Evolutionary conservation across 1,140 invertebrate genomes (phyloP), one percentile per base, ranked within the genome.

Genomic region (Ditylenchus dipsaci): DNA sequence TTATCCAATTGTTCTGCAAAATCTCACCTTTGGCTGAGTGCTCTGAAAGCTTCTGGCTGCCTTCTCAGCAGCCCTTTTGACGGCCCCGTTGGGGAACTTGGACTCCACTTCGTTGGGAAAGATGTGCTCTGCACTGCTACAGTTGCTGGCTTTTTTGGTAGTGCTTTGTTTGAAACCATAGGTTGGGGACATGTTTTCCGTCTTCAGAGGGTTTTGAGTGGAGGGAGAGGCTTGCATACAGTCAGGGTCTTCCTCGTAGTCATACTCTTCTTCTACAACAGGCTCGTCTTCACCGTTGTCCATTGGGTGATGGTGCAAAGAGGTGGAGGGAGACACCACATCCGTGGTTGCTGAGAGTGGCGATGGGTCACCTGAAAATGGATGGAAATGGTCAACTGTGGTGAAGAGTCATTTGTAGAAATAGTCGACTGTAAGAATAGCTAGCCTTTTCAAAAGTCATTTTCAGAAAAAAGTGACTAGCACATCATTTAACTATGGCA

Each of bases 21-120:
- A n/a, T n/a, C n/a, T 59, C 13, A 82, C 79, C 68, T 82, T 82
- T 23, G 80, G 80, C 53, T 82, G 80, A 11, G 81, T 83, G 58
- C 71, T 73, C 47, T 83, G 79, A 58, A 82, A 83, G 47, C 69
- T 76, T 26, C 80, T 63, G 42, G 79, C 75, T 8, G 81, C 81
- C 59, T 82, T 82, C 30, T 82, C 80, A 1, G 80, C 80, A 9
- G 80, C 80, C 68, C 80, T 65, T 47, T 74, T 69, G 21, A 82
- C 79, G 13, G 80, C 80, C 21, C 80, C 80, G 45, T 81, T 77
- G 11, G 81, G 81, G 38, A 82, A 83, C 27, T 70, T 73, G 9
- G 65, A 58, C 61, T 82, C 79, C 23, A 76, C 65, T n/a, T 58
- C 43, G 21, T 17, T 53, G 8, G 49, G 23, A 21, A 26, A 21